Evolutionary conservation across 92 coral and sea anemone genomes (phyloP).

Genomic region (Actinernus sp.): DNA sequence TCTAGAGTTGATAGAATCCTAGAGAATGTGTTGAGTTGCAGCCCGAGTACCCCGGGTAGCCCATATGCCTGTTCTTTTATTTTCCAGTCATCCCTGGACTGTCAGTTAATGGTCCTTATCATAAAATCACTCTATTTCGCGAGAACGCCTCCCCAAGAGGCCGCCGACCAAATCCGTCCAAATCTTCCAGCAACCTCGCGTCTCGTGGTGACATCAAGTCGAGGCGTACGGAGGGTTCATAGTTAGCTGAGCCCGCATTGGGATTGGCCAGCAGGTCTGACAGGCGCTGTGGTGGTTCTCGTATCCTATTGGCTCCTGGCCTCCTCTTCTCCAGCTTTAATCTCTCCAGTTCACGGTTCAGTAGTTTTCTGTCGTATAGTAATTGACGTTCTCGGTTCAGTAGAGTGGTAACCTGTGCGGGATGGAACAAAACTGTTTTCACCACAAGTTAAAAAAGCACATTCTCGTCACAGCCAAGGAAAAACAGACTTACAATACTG

Average conservation of each 20-base stretch:
- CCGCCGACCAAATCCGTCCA: conserved; percentile 73
- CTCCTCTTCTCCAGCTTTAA: conserved; percentile 86
- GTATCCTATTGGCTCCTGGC: conserved; percentile 74
- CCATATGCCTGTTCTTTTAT: no score
- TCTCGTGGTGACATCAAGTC: conserved; percentile 93
- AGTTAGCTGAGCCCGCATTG: conserved; percentile 51
- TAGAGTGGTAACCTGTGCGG: conserved; percentile 87
- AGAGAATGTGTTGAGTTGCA: no score
- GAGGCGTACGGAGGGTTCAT: conserved; percentile 83
- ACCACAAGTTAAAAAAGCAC: no score
- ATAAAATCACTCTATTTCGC: conserved; percentile 68
- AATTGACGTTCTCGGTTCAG: conserved; percentile 94
- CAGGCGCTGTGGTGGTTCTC: conserved; percentile 85
- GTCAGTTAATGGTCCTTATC: conserved; percentile 22
- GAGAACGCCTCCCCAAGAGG: conserved; percentile 38
- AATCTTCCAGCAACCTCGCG: conserved; percentile 62
- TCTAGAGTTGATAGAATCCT: no score
- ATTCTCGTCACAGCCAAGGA: no score
- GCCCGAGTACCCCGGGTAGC: no score
- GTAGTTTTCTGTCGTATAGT: conserved; percentile 85
- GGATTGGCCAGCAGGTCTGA: conserved; percentile 78
- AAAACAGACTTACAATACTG: no score
- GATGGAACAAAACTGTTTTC: no score
- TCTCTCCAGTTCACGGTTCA: conserved; percentile 87
- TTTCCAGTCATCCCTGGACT: no score